phyloP scores from a whole-genome alignment of 2,888 invertebrate species.

The Lochmaea capreae region DNA sequence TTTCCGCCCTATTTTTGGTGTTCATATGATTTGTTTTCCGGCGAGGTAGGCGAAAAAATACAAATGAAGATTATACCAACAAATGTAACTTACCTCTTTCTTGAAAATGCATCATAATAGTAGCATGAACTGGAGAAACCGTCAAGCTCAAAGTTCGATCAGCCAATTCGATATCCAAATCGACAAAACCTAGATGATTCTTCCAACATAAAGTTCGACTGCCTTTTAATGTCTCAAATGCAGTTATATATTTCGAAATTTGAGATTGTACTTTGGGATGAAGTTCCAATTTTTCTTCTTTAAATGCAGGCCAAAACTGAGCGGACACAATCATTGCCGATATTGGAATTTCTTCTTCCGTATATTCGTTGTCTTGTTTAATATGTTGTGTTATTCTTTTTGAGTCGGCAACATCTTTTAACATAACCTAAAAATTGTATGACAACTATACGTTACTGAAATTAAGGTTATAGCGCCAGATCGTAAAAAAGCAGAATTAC shows the following conservation, averaged over 20 bases:
- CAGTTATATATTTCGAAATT: conserved; percentile 87
- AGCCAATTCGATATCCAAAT: conserved; percentile 89
- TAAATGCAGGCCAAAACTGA: conserved; percentile 98
- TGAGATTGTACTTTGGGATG: conserved; percentile 84
- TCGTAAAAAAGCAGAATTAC: too few species aligned
- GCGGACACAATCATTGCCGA: conserved; percentile 94
- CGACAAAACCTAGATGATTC: conserved; percentile 91
- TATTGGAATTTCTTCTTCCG: conserved; percentile 69
- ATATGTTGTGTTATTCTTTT: conserved; percentile 90
- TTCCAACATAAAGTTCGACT: conserved; percentile 95
- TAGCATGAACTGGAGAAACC: conserved; percentile 93
- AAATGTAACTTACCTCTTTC: conserved; percentile 74
- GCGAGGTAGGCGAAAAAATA: too few species aligned
- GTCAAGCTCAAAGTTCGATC: conserved; percentile 80
- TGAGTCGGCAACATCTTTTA: conserved; percentile 96
- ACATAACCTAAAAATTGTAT: conserved; percentile 80
- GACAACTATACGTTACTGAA: not conserved
- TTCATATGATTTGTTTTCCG: too few species aligned
- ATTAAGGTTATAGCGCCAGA: not conserved
- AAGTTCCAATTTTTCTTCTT: conserved; percentile 91
- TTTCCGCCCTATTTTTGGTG: too few species aligned
- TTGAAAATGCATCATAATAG: conserved; percentile 94
- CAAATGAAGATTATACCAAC: not conserved
- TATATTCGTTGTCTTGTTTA: conserved; percentile 77
- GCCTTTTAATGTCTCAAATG: conserved; percentile 90